Percentiles rank a stretch among this genome's conserved stretches.
phyloP scores from a whole-genome alignment of 23 tunicate species.

The Halocynthia aurantium region DNA sequence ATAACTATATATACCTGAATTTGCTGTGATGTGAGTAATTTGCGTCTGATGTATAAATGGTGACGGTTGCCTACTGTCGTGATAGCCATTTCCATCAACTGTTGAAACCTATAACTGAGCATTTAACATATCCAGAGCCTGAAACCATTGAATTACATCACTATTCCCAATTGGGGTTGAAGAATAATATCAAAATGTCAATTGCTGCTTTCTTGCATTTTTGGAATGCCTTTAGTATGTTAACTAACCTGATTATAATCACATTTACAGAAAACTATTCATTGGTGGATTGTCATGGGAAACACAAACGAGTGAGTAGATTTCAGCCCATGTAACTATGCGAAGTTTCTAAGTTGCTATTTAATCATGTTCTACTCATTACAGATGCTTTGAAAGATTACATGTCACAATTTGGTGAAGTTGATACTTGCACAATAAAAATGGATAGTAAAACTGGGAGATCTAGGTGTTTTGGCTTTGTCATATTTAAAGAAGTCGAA shows the following conservation, averaged over 20 bases:
- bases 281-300: slow-evolving; percentile 97
- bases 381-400: slow-evolving; percentile 62
- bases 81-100: slow-evolving; percentile 16
- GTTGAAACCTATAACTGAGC: slow-evolving; percentile 34
- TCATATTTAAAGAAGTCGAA: slow-evolving; percentile 61
- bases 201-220: background rate
- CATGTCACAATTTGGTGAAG: slow-evolving; percentile 69
- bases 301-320: slow-evolving; percentile 60
- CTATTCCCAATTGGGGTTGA: slow-evolving; percentile 8
- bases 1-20: background rate
- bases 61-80: slow-evolving; percentile 79
- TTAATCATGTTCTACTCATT: background rate
- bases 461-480: slow-evolving; percentile 98
- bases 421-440: slow-evolving; percentile 74
- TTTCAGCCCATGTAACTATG: background rate
- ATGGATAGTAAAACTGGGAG: slow-evolving; percentile 79
- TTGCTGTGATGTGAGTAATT: slow-evolving; percentile 75
- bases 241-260: background rate
- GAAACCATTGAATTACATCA: background rate
- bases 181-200: slow-evolving; percentile 1
- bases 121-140: background rate
- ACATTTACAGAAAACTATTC: slow-evolving; percentile 81
- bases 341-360: no score
- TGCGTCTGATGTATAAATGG: slow-evolving; percentile 55
- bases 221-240: background rate